Base-by-base conservation (phyloP, 1,140 invertebrate species). In the Ladona fulva region DNA sequence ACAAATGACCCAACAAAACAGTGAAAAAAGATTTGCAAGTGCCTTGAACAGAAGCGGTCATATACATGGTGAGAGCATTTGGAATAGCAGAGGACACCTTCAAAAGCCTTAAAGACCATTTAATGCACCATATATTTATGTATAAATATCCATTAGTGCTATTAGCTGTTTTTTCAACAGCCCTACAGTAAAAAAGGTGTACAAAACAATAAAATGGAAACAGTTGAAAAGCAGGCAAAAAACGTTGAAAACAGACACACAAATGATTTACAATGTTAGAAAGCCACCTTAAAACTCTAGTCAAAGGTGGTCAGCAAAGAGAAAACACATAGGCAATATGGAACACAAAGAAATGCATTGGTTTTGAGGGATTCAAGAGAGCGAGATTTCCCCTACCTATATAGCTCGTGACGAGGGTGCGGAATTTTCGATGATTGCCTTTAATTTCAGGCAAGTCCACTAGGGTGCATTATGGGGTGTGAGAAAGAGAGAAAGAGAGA, bases 361-460 rank as follows among this genome's bases (percentile, higher is more conserved):
- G n/a, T 19, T 16, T 66, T 22, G 52, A 66, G 52, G 52, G 52
- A 37, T 37, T 37, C 52, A 66, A 66, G 3, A 66, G 52, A 66
- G 52, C 52, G 52, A 66, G 52, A 66, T 66, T 66, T 77, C 77
- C 80, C 81, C 92, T 96, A 96, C 95, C 95, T 95, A 97, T 96
- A 85, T 95, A 97, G 89, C 94, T 97, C 89, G 94, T 94, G 88
- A 97, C 95, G 89, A 97, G 91, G 86, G 95, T 97, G 90, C 95
- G 92, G 93, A 97, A 97, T 91, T 97, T 97, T 89, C 95, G 94
- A 90, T 97, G 95, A 87, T 95, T 95, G 86, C 95, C 95, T 90
- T 96, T 97, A 89, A 97, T 95, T 91, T 96, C 94, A 86, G 95
- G 95, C 87, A 96, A 92, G 91, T 97, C 95, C 93, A 97, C 95